Conservation (phyloP, 2,888 invertebrate genomes). For the Papilio protenor region DNA sequence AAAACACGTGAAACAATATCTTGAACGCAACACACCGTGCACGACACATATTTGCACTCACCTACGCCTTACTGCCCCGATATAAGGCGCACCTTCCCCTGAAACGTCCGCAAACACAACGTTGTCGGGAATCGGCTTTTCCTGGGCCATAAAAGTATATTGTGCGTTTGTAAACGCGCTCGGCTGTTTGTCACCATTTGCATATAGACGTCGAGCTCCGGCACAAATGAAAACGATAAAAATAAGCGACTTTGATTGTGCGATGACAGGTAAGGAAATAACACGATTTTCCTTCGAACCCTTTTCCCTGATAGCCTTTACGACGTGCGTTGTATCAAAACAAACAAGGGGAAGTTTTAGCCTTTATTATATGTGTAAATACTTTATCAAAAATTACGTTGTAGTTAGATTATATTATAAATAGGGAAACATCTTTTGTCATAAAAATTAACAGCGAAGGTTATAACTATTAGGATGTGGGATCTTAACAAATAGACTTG, state of each 20-base stretch:
- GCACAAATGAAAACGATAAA: conserved; percentile 41
- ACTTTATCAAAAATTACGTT: not conserved
- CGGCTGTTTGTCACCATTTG: conserved; percentile 82
- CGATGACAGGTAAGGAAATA: conserved; percentile 44
- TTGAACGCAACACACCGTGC: conserved; percentile 55
- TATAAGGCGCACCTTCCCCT: conserved; percentile 51
- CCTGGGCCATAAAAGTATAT: conserved; percentile 82
- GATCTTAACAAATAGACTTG: not conserved
- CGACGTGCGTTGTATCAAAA: not conserved
- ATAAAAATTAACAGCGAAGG: too few relatives aligned
- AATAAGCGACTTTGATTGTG: conserved; percentile 43
- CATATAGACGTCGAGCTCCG: conserved; percentile 70
- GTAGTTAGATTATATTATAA: not conserved
- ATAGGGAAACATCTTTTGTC: too few relatives aligned
- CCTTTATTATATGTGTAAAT: not conserved
- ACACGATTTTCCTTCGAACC: conserved; percentile 15
- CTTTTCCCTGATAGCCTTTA: conserved; percentile 3
- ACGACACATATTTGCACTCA: conserved; percentile 7
- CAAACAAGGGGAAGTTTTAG: conserved; percentile 19
- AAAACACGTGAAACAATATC: conserved; percentile 84
- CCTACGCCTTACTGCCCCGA: conserved; percentile 43
- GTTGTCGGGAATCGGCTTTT: conserved; percentile 70
- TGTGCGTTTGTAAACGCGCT: conserved; percentile 80
- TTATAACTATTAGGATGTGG: too few relatives aligned
- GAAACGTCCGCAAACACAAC: conserved; percentile 44